Conservation (phyloP, 2,797 vertebrate genomes). For the Cossypha polioptera region DNA sequence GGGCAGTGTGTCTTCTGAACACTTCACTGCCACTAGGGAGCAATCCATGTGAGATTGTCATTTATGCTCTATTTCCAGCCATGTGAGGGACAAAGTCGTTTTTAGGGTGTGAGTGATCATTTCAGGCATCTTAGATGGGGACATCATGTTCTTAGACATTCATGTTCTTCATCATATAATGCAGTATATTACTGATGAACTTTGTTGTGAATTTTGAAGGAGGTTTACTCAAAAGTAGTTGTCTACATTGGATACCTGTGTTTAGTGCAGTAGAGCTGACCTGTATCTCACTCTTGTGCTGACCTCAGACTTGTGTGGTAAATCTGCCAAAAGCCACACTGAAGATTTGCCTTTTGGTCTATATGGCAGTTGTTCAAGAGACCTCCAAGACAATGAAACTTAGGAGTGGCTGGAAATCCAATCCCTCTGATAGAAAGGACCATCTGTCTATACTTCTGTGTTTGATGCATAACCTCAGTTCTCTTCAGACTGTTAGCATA, state of each 20-base stretch:
- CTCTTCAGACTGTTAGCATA: background rate
- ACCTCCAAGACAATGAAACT: background rate
- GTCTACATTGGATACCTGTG: background rate
- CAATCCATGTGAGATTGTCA: background rate
- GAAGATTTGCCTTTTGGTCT: background rate
- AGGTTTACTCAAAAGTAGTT: background rate
- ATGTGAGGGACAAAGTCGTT: background rate
- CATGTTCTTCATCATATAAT: background rate
- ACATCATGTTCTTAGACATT: background rate
- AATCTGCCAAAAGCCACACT: background rate
- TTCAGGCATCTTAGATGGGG: background rate
- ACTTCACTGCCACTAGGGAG: background rate
- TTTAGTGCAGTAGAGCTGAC: background rate
- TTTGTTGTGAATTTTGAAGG: background rate
- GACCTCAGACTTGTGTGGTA: background rate
- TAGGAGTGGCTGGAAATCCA: background rate
- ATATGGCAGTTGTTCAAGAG: background rate
- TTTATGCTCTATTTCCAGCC: background rate
- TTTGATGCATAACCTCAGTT: background rate
- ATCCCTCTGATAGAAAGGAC: background rate
- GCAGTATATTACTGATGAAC: background rate
- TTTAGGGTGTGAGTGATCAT: background rate
- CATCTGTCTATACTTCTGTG: background rate
- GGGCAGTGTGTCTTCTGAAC: background rate
- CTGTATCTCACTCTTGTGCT: background rate